Conservation (phyloP, 2,797 vertebrate species). For the Bothrops alternatus region DNA sequence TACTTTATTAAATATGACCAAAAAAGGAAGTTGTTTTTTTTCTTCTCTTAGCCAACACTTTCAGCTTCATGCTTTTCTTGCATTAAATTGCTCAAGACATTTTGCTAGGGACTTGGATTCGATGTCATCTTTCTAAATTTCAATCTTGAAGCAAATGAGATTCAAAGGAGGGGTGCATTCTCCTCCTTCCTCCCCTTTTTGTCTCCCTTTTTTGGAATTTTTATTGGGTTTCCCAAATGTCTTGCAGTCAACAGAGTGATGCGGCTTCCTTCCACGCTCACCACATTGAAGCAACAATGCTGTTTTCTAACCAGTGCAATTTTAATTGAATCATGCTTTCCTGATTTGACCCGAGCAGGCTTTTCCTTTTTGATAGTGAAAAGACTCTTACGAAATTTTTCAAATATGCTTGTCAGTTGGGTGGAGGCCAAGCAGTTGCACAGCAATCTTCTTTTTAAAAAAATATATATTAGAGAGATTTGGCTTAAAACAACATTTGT, state of each 20-base stretch:
- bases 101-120: slow-evolving; percentile 17
- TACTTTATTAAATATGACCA: slow-evolving; percentile 4
- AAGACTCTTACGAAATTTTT: slow-evolving; percentile 49
- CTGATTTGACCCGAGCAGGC: slow-evolving; percentile 39
- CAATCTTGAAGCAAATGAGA: neutral
- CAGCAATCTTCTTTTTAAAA: no score
- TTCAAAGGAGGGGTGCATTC: slow-evolving; percentile 30
- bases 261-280: slow-evolving; percentile 62
- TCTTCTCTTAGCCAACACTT: neutral
- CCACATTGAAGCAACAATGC: slow-evolving; percentile 59
- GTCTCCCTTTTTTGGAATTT: slow-evolving; percentile 17
- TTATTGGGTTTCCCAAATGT: neutral
- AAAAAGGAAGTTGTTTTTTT: slow-evolving; percentile 1
- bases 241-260: slow-evolving; percentile 61
- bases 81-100: neutral
- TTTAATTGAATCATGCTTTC: slow-evolving; percentile 59
- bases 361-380: slow-evolving; percentile 42
- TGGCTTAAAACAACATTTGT: neutral
- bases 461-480: slow-evolving; percentile 27
- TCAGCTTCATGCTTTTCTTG: neutral
- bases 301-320: slow-evolving; percentile 57
- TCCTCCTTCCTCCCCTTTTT: slow-evolving; percentile 37
- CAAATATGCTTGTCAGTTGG: slow-evolving; percentile 44
- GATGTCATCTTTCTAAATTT: neutral
- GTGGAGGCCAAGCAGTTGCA: slow-evolving; percentile 28